Base-by-base conservation (phyloP, 2,888 invertebrate species). In the Zeuzera pyrina region DNA sequence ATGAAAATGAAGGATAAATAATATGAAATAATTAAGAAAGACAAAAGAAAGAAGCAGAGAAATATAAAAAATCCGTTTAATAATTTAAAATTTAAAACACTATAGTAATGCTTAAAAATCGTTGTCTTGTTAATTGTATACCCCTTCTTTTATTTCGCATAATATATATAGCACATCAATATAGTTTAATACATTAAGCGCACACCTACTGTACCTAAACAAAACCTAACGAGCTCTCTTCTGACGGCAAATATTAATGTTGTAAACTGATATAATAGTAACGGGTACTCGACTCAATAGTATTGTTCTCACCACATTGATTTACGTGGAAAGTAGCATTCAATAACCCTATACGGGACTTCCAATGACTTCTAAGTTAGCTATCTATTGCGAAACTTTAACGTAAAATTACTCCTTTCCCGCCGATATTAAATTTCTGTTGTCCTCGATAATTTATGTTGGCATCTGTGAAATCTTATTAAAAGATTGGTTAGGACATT, bases 381-480 rank as follows among this genome's bases (percentile, higher is more conserved):
- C 63, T 67, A 76, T 70, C 73, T 73, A 74, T 77, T 72, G 65
- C 61, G 54, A 68, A 78, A 78, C 68, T 77, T 78, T 54, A 57
- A 49, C 57, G 66, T 61, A 68, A 70, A 74, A 76, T 74, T 72
- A 72, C 67, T 63, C 66, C 65, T 70, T 73, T 67, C 66, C 60
- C 57, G 50, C 47, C 54, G 66, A 74, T 77, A 78, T 78, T 76
- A 78, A 77, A 78, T 77, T 77, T 74, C 72, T 67, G 59, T 71
- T 73, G 72, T 72, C 71, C 68, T 58, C 56, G 57, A 40, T 59
- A 73, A 77, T 74, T 77, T 77, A 76, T 49, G 52, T 46, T 47
- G 48, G 46, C 51, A 47, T 57, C 59, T 54, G 52, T 43, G 57
- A 53, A 49, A 51, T 57, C 64, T n/a, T n/a, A 43, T 50, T 52